A percentile compares a stretch with the other conserved stretches of the same genome.
Evolutionary conservation across 2,113 vertebrate species (phyloP).

Genomic region (Paralichthys olivaceus): DNA sequence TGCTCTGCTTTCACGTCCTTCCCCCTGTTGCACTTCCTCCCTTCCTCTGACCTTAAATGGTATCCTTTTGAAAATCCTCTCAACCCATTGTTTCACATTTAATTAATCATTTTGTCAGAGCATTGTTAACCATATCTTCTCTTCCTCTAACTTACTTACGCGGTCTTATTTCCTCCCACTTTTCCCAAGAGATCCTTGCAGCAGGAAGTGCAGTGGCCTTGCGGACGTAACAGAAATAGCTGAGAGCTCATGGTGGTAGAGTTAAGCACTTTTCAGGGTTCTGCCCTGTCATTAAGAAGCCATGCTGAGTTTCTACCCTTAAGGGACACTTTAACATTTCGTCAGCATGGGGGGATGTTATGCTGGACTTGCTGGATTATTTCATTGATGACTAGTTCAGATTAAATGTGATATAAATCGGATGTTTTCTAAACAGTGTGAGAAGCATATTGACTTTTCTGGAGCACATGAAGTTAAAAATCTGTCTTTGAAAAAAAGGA

Average conservation of each 20-base stretch:
- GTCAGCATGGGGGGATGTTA: neutral
- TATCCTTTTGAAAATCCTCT: neutral
- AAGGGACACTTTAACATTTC: accelerated
- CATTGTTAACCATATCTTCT: neutral
- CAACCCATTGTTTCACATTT: neutral
- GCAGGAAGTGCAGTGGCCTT: slow-evolving; percentile 44
- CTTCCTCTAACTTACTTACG: neutral
- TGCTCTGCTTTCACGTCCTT: neutral
- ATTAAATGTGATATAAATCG: slow-evolving; percentile 6
- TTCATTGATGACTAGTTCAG: neutral
- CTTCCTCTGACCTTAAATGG: neutral
- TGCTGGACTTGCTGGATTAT: slow-evolving; percentile 2
- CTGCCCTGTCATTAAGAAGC: slow-evolving; percentile 43
- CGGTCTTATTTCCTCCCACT: slow-evolving; percentile 41
- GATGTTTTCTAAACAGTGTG: slow-evolving; percentile 1
- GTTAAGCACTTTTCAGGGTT: slow-evolving; percentile 54
- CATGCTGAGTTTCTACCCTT: slow-evolving; percentile 29
- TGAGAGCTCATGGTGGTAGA: neutral
- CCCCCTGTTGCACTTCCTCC: slow-evolving; percentile 20
- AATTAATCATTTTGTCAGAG: neutral
- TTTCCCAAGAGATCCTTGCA: neutral
- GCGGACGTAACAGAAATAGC: slow-evolving; percentile 38
- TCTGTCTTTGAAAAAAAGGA: neutral
- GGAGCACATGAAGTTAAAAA: neutral
- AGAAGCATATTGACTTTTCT: neutral